phyloP scores from a whole-genome alignment of 2,888 invertebrate genomes.

The Apocheima hispidaria region DNA sequence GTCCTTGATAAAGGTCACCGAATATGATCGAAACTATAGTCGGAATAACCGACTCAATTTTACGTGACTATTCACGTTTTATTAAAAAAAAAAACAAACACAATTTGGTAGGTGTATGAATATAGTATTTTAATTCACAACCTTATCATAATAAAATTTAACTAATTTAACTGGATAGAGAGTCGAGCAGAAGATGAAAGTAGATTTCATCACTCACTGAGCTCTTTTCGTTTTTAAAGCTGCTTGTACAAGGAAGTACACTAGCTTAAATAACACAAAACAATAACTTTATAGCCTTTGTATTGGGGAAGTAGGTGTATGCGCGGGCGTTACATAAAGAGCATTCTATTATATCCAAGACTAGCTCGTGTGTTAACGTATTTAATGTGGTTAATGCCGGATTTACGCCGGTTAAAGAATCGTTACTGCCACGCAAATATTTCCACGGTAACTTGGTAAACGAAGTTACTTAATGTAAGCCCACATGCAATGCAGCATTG shows the following conservation, averaged over 20 bases:
- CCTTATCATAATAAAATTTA: too few species aligned
- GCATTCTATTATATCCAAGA: constrained; percentile 17
- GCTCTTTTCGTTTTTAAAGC: background rate
- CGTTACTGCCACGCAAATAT: constrained; percentile 24
- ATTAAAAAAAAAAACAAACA: too few species aligned
- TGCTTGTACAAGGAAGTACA: constrained; percentile 1
- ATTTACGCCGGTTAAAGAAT: constrained; percentile 15
- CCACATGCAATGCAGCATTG: too few species aligned
- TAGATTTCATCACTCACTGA: too few species aligned
- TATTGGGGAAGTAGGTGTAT: constrained; percentile 20
- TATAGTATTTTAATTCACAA: too few species aligned
- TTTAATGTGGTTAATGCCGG: constrained; percentile 17
- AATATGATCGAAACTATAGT: too few species aligned
- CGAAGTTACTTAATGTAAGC: background rate
- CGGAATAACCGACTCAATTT: too few species aligned
- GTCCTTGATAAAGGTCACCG: too few species aligned
- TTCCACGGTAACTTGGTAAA: constrained; percentile 10
- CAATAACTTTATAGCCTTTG: constrained; percentile 6
- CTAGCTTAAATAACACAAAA: background rate
- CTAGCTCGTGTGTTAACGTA: constrained; percentile 5
- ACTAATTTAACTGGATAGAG: too few species aligned
- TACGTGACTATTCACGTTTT: too few species aligned
- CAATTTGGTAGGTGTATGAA: too few species aligned
- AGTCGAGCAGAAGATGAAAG: too few species aligned
- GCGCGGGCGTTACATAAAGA: constrained; percentile 26